Conservation (phyloP, 2,113 vertebrate species). For the Eulacestoma nigropectus region DNA sequence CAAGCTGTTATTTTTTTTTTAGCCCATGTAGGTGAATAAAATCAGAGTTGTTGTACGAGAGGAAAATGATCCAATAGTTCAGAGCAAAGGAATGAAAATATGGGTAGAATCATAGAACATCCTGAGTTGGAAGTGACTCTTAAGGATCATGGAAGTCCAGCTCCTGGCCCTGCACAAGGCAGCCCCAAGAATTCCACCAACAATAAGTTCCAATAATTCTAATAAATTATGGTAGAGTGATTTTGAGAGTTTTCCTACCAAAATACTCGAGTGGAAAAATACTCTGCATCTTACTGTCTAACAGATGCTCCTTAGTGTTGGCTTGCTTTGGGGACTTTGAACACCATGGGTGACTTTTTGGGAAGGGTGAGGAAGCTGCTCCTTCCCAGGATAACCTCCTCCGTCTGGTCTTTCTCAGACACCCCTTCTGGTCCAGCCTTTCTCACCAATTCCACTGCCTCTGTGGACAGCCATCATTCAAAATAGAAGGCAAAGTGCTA, state of each 20-base stretch:
- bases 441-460: not conserved
- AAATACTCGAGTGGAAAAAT: not conserved
- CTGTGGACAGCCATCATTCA: not conserved
- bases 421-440: not conserved
- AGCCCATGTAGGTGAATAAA: not conserved
- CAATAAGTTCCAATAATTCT: not conserved
- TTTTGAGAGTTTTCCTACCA: not conserved
- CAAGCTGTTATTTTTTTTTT: not conserved
- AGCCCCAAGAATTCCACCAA: not conserved
- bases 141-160: not conserved
- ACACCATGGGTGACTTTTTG: not conserved
- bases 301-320: not conserved
- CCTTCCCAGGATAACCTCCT: not conserved
- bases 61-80: not conserved
- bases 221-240: not conserved
- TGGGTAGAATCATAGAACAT: not conserved
- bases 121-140: not conserved
- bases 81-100: not conserved
- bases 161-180: not conserved
- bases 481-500: not conserved
- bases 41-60: not conserved
- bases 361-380: not conserved
- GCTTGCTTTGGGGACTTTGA: not conserved
- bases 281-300: not conserved
- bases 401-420: not conserved